These are phyloP conservation scores for Anableps anableps DNA, from an alignment of 2,797 vertebrate species.

Conservation along the genomic window DNA sequence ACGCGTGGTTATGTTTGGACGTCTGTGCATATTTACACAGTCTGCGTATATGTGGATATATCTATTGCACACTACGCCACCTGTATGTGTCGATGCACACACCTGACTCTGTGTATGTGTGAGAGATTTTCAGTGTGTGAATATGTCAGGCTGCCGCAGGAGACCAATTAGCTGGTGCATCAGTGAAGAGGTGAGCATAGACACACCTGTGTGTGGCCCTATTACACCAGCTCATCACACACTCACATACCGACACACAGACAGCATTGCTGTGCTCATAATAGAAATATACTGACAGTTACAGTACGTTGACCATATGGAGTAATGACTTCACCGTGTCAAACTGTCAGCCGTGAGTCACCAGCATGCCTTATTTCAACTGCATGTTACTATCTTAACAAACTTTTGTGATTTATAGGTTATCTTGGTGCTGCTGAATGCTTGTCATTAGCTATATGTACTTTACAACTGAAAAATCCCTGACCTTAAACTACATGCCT, in stretches of 20 bases:
- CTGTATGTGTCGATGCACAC: conserved; percentile 25
- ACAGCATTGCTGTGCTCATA: conserved; percentile 73
- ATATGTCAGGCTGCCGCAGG: conserved; percentile 79
- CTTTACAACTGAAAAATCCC: conserved; percentile 51
- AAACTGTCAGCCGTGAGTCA: conserved; percentile 68
- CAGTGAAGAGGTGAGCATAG: conserved; percentile 75
- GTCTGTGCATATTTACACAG: conserved; percentile 54
- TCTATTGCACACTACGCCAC: conserved; percentile 27
- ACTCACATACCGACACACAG: conserved; percentile 68
- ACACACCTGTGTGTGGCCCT: conserved; percentile 79
- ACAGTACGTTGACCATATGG: conserved; percentile 76
- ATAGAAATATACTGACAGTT: conserved; percentile 77
- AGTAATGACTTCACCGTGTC: conserved; percentile 76
- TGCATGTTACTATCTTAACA: conserved; percentile 69
- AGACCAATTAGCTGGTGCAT: conserved; percentile 83
- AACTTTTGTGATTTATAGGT: conserved; percentile 64
- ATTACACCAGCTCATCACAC: conserved; percentile 80
- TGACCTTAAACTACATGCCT: conserved; percentile 23
- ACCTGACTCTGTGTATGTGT: conserved; percentile 38
- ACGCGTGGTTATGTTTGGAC: conserved; percentile 46
- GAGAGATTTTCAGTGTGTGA: conserved; percentile 51
- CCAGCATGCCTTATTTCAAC: conserved; percentile 59
- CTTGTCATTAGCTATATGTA: conserved; percentile 60
- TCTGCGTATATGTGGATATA: conserved; percentile 36
- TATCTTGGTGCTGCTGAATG: conserved; percentile 58